Conservation (phyloP, 2,888 invertebrate genomes). For the Helicoverpa assulta region DNA sequence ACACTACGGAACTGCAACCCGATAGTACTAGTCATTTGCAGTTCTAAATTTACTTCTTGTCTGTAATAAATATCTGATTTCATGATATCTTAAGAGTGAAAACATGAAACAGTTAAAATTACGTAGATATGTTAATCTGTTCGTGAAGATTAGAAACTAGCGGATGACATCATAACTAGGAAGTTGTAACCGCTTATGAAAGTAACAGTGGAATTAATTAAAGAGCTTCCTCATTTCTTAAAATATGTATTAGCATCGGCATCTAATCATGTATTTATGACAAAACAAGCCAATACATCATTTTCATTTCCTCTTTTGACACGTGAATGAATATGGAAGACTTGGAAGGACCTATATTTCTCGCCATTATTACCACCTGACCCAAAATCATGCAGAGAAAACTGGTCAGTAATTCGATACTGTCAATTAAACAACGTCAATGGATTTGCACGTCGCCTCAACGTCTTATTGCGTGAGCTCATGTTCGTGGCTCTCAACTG, state of each 20-base stretch:
- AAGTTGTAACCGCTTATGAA: background rate
- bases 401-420: slow-evolving; percentile 51
- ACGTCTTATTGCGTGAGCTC: slow-evolving; percentile 67
- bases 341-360: background rate
- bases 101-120: background rate
- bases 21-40: slow-evolving; percentile 30
- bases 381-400: slow-evolving; percentile 47
- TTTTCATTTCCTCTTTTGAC: background rate
- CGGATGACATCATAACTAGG: background rate
- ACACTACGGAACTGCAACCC: slow-evolving; percentile 40
- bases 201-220: background rate
- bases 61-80: slow-evolving; percentile 13
- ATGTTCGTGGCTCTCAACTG: slow-evolving; percentile 66
- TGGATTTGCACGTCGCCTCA: slow-evolving; percentile 36
- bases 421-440: slow-evolving; percentile 56
- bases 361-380: slow-evolving; percentile 14
- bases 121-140: background rate
- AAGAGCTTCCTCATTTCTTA: background rate
- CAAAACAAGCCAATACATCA: background rate
- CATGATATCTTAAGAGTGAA: background rate
- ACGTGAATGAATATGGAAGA: background rate
- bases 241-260: background rate
- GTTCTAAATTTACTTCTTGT: slow-evolving; percentile 5
- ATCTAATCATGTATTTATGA: background rate
- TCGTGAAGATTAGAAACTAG: background rate